Base-by-base conservation (phyloP, 2,888 invertebrate species). In the Drosophila multiciliata region DNA sequence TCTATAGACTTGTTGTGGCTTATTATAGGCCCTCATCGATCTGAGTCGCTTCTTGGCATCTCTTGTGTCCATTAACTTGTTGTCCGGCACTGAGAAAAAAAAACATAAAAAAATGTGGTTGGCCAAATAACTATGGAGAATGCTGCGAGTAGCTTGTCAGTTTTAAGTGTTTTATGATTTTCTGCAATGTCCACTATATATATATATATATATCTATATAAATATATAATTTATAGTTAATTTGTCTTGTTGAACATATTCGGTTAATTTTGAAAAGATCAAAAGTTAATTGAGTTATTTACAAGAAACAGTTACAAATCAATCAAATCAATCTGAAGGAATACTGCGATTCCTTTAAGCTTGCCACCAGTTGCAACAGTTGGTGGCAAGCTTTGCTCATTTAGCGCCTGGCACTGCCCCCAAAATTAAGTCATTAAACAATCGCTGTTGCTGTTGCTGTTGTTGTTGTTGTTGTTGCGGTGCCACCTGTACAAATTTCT, bases 401-500 rank as follows among this genome's bases (percentile, higher is more conserved):
- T 84, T 78, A 73, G 78, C 64, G 26, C 80, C 23, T 45, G 40
- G 40, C 53, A 33, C 26, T 26, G 54, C 26, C 35, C 11, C 26
- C 66, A 45, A 79, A 85, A 87, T 87, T 75, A 90, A 90, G 87
- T 78, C 89, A 87, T 87, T 90, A 83, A 89, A 89, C 82, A 89
- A 87, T 77, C 87, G 74, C n/a, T n/a, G 72, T 64, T 65, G 75
- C 78, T 45, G 58, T 36, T 42, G 63, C 2, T 64, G 57, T 54
- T 63, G 59, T 3, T 53, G 1, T 23, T 23, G 73, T 2, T 61
- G 60, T 33, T 70, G 59, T 35, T 75, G 66, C 40, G 32, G 62
- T 82, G 85, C 90, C 87, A 87, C 87, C 87, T 87, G 87, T 83
- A 87, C 84, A 88, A 88, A 88, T 90, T 83, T 82, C 83, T 83